phyloP scores from a whole-genome alignment of 2,888 invertebrate species.

The Phanerotoma sp. region DNA sequence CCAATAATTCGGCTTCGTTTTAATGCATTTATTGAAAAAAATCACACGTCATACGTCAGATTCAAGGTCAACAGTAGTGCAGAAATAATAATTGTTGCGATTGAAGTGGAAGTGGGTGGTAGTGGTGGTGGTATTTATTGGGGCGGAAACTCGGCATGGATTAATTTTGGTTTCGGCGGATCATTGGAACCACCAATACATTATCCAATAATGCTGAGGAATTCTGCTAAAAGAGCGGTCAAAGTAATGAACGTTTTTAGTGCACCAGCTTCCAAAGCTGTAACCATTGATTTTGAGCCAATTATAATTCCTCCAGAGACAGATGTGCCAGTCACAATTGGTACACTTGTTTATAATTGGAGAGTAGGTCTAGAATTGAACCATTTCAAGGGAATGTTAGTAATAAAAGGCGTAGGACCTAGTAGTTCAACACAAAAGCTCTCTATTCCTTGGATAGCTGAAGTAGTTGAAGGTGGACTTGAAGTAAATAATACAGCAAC shows the following conservation, averaged over 20 bases:
- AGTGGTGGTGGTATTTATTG: constrained; percentile 73
- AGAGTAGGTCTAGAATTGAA: constrained; percentile 61
- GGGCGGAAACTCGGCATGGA: constrained; percentile 67
- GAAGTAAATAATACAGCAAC: constrained; percentile 62
- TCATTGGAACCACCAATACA: constrained; percentile 67
- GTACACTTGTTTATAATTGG: constrained; percentile 71
- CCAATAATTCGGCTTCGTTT: constrained; percentile 85
- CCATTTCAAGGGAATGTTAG: constrained; percentile 62
- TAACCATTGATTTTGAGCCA: constrained; percentile 69
- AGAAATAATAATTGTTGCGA: constrained; percentile 75
- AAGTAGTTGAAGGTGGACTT: constrained; percentile 64
- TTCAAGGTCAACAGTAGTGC: constrained; percentile 70
- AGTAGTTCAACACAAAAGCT: constrained; percentile 55
- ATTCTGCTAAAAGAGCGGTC: constrained; percentile 68
- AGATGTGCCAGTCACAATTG: constrained; percentile 65
- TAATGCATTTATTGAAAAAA: constrained; percentile 73
- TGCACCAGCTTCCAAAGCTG: constrained; percentile 66
- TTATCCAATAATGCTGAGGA: constrained; percentile 67
- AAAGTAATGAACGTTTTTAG: constrained; percentile 65
- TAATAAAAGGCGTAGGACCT: constrained; percentile 58
- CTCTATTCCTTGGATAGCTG: constrained; percentile 68
- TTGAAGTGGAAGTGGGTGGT: constrained; percentile 80
- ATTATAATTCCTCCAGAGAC: constrained; percentile 68
- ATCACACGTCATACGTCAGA: constrained; percentile 82
- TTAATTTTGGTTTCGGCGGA: constrained; percentile 83